Evolutionary conservation across 1,140 invertebrate genomes (phyloP), one percentile per base, ranked within the genome.

Genomic region (Thaumetopoea pityocampa): DNA sequence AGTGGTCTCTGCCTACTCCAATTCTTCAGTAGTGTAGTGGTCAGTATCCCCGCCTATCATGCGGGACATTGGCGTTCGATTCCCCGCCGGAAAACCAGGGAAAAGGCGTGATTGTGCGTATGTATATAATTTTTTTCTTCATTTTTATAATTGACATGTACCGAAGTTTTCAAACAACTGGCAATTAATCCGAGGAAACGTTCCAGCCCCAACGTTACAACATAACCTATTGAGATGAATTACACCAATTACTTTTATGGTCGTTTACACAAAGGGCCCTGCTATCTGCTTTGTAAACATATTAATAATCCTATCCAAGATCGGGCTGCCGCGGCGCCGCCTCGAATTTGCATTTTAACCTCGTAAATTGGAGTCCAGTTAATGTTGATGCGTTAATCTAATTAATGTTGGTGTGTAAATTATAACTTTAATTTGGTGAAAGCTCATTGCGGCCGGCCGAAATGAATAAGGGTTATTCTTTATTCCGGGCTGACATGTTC

Each of bases 161-260:
- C n/a, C n/a, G n/a, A n/a, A n/a, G n/a, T n/a, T n/a, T n/a, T n/a
- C n/a, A n/a, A n/a, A n/a, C n/a, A n/a, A n/a, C n/a, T n/a, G n/a
- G n/a, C n/a, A n/a, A n/a, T n/a, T 27, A 32, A 11, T 35, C 14
- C 14, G 18, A 27, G 26, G 26, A 34, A 14, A 17, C 19, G 19
- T 16, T 28, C 16, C 41, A 47, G 50, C 47, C 57, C 55, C 55
- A 71, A 65, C 67, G 57, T 63, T 54, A 52, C 27, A 51, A 54
- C 32, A 51, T 38, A 51, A 57, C 22, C 53, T 56, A 69, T 71
- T 64, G 55, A 73, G 67, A 78, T 47, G 46, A 67, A 74, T 73
- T 68, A 67, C 60, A 37, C 14, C 59, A 70, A 72, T 74, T 78
- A 74, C 41, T 74, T 66, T 72, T 64, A 74, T 65, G 55, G 57